Evolutionary conservation across 2,113 vertebrate genomes (phyloP).

Genomic region (Accipiter virgatus): DNA sequence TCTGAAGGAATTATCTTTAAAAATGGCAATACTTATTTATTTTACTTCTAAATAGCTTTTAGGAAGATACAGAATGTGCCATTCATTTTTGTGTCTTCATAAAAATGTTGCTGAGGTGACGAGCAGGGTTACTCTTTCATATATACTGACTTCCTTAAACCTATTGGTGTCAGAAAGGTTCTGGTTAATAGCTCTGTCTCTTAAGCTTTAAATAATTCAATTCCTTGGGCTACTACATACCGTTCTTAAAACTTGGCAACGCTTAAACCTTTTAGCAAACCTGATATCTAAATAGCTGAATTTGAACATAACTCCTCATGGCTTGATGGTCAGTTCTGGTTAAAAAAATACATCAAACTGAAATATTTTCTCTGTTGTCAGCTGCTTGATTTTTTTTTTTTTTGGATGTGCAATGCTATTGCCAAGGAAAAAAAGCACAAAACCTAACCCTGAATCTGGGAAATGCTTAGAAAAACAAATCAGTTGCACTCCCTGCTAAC

Average conservation of each 20-base stretch:
- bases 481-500: not conserved
- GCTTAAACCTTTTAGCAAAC: not conserved
- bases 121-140: not conserved
- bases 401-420: not conserved
- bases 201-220: conserved; percentile 24
- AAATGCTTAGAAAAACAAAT: not conserved
- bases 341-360: not conserved
- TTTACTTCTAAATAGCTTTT: not conserved
- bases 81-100: not conserved
- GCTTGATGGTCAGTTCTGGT: not conserved
- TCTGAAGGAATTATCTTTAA: not conserved
- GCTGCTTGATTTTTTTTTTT: not conserved
- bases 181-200: not conserved
- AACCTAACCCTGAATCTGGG: not conserved
- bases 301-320: not conserved
- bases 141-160: not conserved
- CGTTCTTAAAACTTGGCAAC: not conserved
- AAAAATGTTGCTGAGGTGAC: not conserved
- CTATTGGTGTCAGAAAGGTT: not conserved
- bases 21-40: not conserved
- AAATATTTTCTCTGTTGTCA: not conserved
- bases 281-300: not conserved
- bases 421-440: not conserved
- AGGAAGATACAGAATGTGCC: not conserved
- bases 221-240: not conserved